Base-by-base conservation (phyloP, 2,888 invertebrate species). In the Hydropsyche betteni region DNA sequence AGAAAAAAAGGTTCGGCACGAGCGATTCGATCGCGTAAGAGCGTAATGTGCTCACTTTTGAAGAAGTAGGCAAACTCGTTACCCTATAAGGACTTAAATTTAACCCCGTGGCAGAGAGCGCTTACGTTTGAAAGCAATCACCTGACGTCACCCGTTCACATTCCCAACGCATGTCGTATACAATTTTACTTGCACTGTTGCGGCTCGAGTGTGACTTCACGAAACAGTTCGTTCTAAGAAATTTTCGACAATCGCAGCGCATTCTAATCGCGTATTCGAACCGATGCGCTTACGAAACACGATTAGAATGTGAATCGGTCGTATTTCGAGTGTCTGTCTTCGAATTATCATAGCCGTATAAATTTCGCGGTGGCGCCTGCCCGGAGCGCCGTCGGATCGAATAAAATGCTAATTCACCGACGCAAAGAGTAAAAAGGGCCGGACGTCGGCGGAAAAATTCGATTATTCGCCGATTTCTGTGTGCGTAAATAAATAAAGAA, bases 1-100 rank as follows among this genome's bases (percentile, higher is more conserved):
- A 10, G 44, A 44, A 44, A 44, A 44, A 44, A 44, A 44, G 44
- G 44, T 44, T 44, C 44, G 44, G 44, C 72, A n/a, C 58, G 36
- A 58, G 10, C 55, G 64, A 64, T 14, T 36, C 34, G 34, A 52
- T 51, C 70, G 58, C 72, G 34, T 24, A 24, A 72, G 24, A 38
- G 72, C 58, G 72, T 72, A 72, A 72, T 53, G 64, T 64, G 55
- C 58, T 72, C 72, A 70, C 72, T 72, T 77, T 75, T 75, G 68
- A 75, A 77, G 68, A 77, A 75, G 77, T 77, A 77, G 77, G 77
- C 75, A 75, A 77, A 77, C 77, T 34, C 51, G 77, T 77, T 77
- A 73, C 77, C 77, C 77, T 77, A 77, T 73, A 77, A 72, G 77
- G 77, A 24, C 73, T 77, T 71, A 73, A 68, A 72, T 68, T 73